Conservation (phyloP, 2,113 vertebrate species). For the Mugil cephalus region DNA sequence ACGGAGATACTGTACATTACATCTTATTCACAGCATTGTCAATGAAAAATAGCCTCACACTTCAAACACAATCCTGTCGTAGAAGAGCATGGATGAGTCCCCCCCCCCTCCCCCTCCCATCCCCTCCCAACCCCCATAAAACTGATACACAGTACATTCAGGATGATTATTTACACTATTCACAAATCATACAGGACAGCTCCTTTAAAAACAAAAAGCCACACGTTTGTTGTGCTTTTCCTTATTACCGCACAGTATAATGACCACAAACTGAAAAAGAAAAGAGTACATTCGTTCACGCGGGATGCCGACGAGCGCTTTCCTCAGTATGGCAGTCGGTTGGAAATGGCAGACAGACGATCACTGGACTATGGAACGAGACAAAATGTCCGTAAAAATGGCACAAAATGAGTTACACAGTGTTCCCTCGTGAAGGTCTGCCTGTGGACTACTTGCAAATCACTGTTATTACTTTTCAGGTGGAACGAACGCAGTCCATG, state of each 20-base stretch:
- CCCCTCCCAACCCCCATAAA: slow-evolving; percentile 12
- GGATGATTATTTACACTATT: slow-evolving; percentile 81
- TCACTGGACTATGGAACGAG: slow-evolving; percentile 50
- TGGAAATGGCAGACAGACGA: slow-evolving; percentile 50
- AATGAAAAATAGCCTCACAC: slow-evolving; percentile 55
- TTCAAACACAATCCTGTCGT: slow-evolving; percentile 55
- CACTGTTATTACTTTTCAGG: slow-evolving; percentile 41
- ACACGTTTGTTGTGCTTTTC: slow-evolving; percentile 73
- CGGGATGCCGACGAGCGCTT: slow-evolving; percentile 55
- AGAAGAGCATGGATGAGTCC: slow-evolving; percentile 29
- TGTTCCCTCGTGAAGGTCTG: slow-evolving; percentile 66
- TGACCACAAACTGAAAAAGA: slow-evolving; percentile 41
- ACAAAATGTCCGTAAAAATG: slow-evolving; percentile 26
- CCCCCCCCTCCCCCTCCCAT: neutral
- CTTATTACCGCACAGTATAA: slow-evolving; percentile 71
- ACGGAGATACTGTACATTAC: slow-evolving; percentile 78
- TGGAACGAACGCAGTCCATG: slow-evolving; percentile 40
- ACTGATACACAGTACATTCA: slow-evolving; percentile 66
- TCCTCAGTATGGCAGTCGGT: slow-evolving; percentile 71
- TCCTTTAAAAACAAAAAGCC: slow-evolving; percentile 58
- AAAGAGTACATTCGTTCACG: slow-evolving; percentile 63
- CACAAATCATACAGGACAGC: slow-evolving; percentile 74
- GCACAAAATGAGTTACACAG: slow-evolving; percentile 40
- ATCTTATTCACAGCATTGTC: slow-evolving; percentile 78
- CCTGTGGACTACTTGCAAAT: slow-evolving; percentile 52